Evolutionary conservation across 2,888 invertebrate genomes (phyloP), one percentile per base, ranked within the genome.

Genomic region (Ectemnius cavifrons): DNA sequence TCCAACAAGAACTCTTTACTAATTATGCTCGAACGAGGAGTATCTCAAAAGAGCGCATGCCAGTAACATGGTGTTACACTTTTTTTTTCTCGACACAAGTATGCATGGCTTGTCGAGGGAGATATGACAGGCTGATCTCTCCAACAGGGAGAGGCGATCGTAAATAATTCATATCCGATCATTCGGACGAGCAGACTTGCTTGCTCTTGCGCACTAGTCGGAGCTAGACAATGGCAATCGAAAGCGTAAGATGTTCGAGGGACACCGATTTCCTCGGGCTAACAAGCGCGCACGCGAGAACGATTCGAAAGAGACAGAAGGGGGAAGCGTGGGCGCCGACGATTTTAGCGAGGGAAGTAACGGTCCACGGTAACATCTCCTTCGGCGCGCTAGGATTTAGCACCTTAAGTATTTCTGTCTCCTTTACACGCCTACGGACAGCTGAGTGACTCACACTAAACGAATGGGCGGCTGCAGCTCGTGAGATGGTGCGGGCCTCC

Each of bases 401-500:
- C 77, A 47, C 63, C 73, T 58, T 57, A 28, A 73, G 58, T 74
- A 82, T 83, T 80, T 79, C 83, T 73, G 79, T 85, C 84, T 65
- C 79, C 75, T 72, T 81, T 78, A 79, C 37, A 37, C 77, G 78
- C 73, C 77, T 65, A 76, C 73, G 70, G 71, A 6, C 73, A 47
- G n/a, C 28, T 18, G 57, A 70, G 63, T 75, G 71, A 73, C 79
- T 79, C 78, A 78, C 78, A 77, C 77, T 79, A 78, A 82, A 80
- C 77, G 80, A 78, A 80, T 77, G 78, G 76, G 69, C 73, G 71
- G 73, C 63, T 67, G 67, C 74, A 46, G 16, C 63, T 67, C 59
- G 14, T 60, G 63, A 66, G 67, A 71, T 61, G 63, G 64, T 18
- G 28, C 46, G 71, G 65, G 67, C 75, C 63, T 60, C 59, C 63